These are phyloP conservation scores for Poecilobothrus nobilitatus DNA, from an alignment of 2,888 invertebrate species.

Conservation along the genomic window DNA sequence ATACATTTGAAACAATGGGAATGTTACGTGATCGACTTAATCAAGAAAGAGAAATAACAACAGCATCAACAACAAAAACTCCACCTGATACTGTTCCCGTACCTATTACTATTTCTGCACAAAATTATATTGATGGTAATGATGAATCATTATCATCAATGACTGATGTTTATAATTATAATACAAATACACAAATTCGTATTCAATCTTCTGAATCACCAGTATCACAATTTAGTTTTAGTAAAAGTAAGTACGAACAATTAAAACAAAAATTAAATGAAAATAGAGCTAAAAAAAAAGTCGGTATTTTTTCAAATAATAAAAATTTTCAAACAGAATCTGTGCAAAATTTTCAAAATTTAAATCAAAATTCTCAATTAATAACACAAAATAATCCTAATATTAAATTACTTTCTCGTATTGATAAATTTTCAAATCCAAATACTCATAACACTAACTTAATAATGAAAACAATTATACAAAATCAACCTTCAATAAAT, in stretches of 20 bases:
- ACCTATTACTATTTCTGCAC: too few relatives aligned
- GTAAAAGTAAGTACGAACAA: slow-evolving; percentile 38
- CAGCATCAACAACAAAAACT: background rate
- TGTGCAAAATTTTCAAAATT: too few relatives aligned
- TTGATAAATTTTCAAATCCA: background rate
- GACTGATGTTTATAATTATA: background rate
- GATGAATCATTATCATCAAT: slow-evolving; percentile 16
- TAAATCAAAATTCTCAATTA: too few relatives aligned
- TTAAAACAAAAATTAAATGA: slow-evolving; percentile 40
- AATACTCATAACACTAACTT: background rate
- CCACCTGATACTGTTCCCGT: too few relatives aligned
- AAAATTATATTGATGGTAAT: background rate
- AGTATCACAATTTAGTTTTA: slow-evolving; percentile 15
- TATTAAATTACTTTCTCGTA: background rate
- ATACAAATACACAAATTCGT: slow-evolving; percentile 8
- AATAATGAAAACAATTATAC: too few relatives aligned
- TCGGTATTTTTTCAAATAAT: background rate
- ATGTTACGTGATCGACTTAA: slow-evolving; percentile 32
- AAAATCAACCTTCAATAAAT: too few relatives aligned
- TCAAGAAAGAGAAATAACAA: slow-evolving; percentile 12
- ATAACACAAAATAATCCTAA: background rate
- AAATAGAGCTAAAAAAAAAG: slow-evolving; percentile 27
- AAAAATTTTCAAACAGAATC: slow-evolving; percentile 29
- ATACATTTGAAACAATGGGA: slow-evolving; percentile 42
- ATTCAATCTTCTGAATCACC: background rate